phyloP scores from a whole-genome alignment of 1,140 invertebrate species.

The Chrysopa pallens region DNA sequence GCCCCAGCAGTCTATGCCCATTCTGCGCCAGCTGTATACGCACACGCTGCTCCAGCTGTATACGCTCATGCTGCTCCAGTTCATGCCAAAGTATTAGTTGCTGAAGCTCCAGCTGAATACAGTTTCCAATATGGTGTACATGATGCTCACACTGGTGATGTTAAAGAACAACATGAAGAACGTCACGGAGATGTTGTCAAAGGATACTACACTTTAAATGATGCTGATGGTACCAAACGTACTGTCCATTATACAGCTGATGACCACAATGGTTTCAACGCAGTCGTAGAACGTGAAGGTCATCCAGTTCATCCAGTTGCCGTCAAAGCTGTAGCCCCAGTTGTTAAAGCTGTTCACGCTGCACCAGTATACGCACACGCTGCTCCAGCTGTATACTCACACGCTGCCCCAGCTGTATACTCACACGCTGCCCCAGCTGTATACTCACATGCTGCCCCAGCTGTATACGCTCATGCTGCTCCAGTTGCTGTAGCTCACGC shows the following conservation, averaged over 20 bases:
- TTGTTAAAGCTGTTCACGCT: background rate
- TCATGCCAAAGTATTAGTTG: background rate
- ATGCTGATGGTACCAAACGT: slow-evolving; percentile 32
- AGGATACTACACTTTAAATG: slow-evolving; percentile 31
- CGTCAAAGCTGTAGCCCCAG: slow-evolving; percentile 5
- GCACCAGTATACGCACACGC: background rate
- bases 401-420: too few species aligned
- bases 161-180: slow-evolving; percentile 31
- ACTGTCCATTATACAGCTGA: slow-evolving; percentile 32
- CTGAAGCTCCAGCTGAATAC: slow-evolving; percentile 21
- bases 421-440: too few species aligned
- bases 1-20: slow-evolving; percentile 20
- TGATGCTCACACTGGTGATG: slow-evolving; percentile 36
- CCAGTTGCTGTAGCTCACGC: background rate
- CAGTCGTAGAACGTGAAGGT: slow-evolving; percentile 18
- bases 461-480: too few species aligned
- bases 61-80: slow-evolving; percentile 14
- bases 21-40: slow-evolving; percentile 18
- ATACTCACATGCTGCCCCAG: too few species aligned
- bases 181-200: slow-evolving; percentile 24
- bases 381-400: too few species aligned
- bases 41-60: slow-evolving; percentile 18
- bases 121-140: slow-evolving; percentile 36
- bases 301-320: slow-evolving; percentile 6
- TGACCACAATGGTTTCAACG: slow-evolving; percentile 25